Evolutionary conservation across 1,140 invertebrate species (phyloP).

Genomic region (Drosophila burlai): DNA sequence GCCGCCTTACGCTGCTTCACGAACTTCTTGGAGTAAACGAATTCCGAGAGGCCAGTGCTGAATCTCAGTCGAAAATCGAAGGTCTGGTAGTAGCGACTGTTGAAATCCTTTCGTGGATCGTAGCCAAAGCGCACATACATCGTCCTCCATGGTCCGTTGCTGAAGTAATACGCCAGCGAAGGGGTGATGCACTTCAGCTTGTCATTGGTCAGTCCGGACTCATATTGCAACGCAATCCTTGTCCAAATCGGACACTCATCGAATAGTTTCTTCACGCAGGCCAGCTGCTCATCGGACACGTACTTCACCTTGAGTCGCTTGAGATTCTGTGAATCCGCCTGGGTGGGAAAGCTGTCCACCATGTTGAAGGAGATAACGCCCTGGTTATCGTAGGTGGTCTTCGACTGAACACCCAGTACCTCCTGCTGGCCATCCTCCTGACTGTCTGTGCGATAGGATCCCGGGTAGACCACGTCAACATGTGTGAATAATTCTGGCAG

Average conservation of each 20-base stretch:
- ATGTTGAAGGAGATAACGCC: conserved; percentile 73
- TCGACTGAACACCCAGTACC: conserved; percentile 83
- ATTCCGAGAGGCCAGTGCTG: conserved; percentile 76
- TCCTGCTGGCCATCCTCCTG: conserved; percentile 73
- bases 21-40: conserved; percentile 71
- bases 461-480: conserved; percentile 89
- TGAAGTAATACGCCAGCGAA: conserved; percentile 92
- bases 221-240: conserved; percentile 89
- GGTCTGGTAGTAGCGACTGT: conserved; percentile 92
- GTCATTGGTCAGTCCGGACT: conserved; percentile 88
- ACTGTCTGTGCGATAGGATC: conserved; percentile 86
- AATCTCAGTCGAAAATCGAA: conserved; percentile 93
- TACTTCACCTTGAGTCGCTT: conserved; percentile 85
- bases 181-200: conserved; percentile 93
- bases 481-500: conserved; percentile 92
- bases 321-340: conserved; percentile 69
- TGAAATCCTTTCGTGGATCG: conserved; percentile 93
- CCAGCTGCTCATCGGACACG: conserved; percentile 77
- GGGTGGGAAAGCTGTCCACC: conserved; percentile 69
- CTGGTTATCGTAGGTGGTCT: conserved; percentile 86
- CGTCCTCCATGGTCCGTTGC: conserved; percentile 94
- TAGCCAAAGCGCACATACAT: conserved; percentile 95
- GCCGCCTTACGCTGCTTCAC: conserved; percentile 51
- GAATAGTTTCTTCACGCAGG: conserved; percentile 87
- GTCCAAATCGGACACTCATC: conserved; percentile 94